Evolutionary conservation across 2,797 vertebrate genomes (phyloP).

Genomic region (Echeneis naucrates): DNA sequence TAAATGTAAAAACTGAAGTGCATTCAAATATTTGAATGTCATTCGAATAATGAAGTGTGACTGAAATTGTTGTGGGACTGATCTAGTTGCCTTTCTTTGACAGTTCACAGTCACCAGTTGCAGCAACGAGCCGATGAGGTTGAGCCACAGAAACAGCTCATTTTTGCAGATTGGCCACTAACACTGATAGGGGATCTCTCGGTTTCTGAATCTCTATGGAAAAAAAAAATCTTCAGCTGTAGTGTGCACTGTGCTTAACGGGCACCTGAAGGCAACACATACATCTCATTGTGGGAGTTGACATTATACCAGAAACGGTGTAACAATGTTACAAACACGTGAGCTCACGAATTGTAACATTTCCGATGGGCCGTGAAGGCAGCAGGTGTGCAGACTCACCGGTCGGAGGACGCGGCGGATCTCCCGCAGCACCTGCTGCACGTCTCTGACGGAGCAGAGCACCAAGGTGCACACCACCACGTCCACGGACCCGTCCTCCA

Average conservation of each 20-base stretch:
- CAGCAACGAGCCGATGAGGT: not conserved
- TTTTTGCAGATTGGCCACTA: no score
- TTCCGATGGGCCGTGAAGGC: constrained; percentile 29
- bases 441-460: constrained; percentile 84
- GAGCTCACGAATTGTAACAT: not conserved
- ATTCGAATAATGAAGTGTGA: no score
- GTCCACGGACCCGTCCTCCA: constrained; percentile 84
- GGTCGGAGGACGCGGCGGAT: constrained; percentile 82
- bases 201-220: not conserved
- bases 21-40: no score
- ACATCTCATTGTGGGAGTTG: no score
- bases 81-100: not conserved
- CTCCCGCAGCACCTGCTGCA: constrained; percentile 81
- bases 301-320: no score
- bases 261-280: no score
- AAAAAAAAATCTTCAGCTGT: not conserved
- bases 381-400: constrained; percentile 77
- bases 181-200: not conserved
- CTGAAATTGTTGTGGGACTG: not conserved
- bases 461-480: constrained; percentile 88
- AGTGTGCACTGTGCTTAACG: not conserved
- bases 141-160: not conserved
- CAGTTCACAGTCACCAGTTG: not conserved
- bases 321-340: not conserved
- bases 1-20: no score